Evolutionary conservation across 2,888 invertebrate species (phyloP).

Genomic region (Myathropa florea): DNA sequence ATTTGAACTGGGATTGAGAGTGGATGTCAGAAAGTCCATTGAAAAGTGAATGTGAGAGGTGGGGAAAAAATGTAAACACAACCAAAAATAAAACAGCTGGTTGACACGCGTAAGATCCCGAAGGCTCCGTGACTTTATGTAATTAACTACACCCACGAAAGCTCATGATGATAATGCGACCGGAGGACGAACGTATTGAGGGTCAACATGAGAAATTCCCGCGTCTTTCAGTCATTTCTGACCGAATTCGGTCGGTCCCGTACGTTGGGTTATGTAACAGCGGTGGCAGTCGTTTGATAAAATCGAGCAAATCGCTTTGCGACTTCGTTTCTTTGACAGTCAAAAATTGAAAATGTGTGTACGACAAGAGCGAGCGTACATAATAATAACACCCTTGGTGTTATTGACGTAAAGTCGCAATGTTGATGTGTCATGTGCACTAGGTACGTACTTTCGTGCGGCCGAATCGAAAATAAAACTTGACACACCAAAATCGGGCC

Average conservation of each 20-base stretch:
- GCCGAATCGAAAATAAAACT: not conserved
- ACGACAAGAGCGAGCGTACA: not conserved
- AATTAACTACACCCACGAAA: slow-evolving; percentile 11
- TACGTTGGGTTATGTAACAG: slow-evolving; percentile 25
- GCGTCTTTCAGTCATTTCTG: not conserved
- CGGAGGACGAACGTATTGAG: not conserved
- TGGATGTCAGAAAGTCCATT: not conserved
- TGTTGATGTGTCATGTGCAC: slow-evolving; percentile 36
- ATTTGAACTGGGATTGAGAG: no score
- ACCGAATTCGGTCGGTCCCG: not conserved
- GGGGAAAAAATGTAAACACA: not conserved
- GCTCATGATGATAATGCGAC: not conserved
- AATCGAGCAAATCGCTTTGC: not conserved
- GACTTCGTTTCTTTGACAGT: not conserved
- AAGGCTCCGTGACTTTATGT: slow-evolving; percentile 31
- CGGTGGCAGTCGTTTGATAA: slow-evolving; percentile 5
- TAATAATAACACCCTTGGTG: slow-evolving; percentile 18
- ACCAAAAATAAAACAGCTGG: slow-evolving; percentile 27
- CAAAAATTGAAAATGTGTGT: not conserved
- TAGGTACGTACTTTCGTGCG: slow-evolving; percentile 1
- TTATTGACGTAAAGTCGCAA: slow-evolving; percentile 38
- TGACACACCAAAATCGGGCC: slow-evolving; percentile 22
- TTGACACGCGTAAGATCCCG: slow-evolving; percentile 21
- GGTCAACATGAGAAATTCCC: slow-evolving; percentile 16
- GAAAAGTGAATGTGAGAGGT: not conserved